Evolutionary conservation across 2,888 invertebrate genomes (phyloP).

Genomic region (Drosophila mercatorum): DNA sequence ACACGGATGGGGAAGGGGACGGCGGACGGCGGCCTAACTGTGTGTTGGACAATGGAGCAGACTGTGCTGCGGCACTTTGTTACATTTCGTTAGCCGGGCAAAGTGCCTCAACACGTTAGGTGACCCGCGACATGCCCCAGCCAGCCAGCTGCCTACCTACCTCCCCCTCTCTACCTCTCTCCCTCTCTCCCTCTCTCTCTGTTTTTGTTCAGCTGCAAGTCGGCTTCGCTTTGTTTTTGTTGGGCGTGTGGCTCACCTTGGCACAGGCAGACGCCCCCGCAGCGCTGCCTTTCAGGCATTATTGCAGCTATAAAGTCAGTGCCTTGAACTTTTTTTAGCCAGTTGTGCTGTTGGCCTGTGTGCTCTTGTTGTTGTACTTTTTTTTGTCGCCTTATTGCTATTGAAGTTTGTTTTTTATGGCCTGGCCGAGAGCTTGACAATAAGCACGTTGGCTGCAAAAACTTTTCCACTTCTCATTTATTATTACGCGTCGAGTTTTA

Average conservation of each 20-base stretch:
- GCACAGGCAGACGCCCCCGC: conserved; percentile 9
- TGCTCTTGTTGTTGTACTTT: conserved; percentile 34
- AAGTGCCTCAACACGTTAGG: conserved; percentile 77
- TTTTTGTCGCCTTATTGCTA: conserved; percentile 79
- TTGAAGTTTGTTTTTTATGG: conserved; percentile 80
- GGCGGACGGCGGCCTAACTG: conserved; percentile 2
- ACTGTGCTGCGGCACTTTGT: conserved; percentile 64
- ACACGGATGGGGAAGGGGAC: conserved; percentile 10
- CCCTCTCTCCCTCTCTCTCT: background rate
- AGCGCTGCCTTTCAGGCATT: conserved; percentile 47
- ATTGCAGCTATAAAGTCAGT: conserved; percentile 81
- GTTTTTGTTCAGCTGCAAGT: conserved; percentile 11
- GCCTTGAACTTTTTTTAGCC: conserved; percentile 72
- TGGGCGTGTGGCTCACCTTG: conserved; percentile 70
- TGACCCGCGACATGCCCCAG: conserved; percentile 1
- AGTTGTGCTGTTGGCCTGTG: conserved; percentile 61
- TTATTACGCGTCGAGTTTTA: conserved; percentile 70
- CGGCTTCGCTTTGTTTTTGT: conserved; percentile 55
- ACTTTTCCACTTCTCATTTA: conserved; percentile 80
- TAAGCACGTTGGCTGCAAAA: conserved; percentile 78
- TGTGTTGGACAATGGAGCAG: conserved; percentile 46
- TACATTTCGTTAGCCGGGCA: conserved; percentile 77
- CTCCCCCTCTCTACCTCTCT: background rate
- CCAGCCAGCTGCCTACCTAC: background rate
- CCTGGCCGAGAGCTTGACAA: conserved; percentile 75